Percentiles rank a stretch among this genome's conserved stretches.
phyloP scores from a whole-genome alignment of 2,888 invertebrate genomes.

The Trisateles emortualis region DNA sequence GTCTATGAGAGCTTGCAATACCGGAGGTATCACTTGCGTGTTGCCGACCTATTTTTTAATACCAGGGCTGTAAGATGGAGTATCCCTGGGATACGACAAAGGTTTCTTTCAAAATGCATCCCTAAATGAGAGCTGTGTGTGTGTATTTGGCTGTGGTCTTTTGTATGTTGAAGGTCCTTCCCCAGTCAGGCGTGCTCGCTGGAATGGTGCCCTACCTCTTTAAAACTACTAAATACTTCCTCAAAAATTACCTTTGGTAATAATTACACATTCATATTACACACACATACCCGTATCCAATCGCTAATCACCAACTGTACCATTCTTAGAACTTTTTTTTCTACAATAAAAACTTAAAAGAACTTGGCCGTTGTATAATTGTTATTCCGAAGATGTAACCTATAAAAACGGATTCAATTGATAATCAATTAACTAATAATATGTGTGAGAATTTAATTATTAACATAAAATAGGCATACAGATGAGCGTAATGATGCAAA shows the following conservation, averaged over 20 bases:
- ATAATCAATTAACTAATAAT: background rate
- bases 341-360: background rate
- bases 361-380: background rate
- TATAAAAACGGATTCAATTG: background rate
- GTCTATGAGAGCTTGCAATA: too few relatives aligned
- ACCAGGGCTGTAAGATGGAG: too few relatives aligned
- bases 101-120: too few relatives aligned
- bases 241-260: background rate
- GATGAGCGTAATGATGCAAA: background rate
- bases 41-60: too few relatives aligned
- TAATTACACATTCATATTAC: slow-evolving; percentile 13
- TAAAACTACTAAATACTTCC: background rate
- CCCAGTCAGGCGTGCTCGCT: too few relatives aligned
- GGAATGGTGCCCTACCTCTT: too few relatives aligned
- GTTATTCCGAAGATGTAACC: background rate
- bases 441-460: background rate
- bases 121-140: too few relatives aligned
- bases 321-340: slow-evolving; percentile 15
- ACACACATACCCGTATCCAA: slow-evolving; percentile 26
- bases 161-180: too few relatives aligned
- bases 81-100: too few relatives aligned
- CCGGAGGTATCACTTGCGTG: too few relatives aligned
- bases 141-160: too few relatives aligned
- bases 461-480: too few relatives aligned
- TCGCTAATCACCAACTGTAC: slow-evolving; percentile 18